A percentile compares a stretch with the other conserved stretches of the same genome.
Evolutionary conservation across 2,888 invertebrate genomes (phyloP).

Genomic region (Machimus rusticus): DNA sequence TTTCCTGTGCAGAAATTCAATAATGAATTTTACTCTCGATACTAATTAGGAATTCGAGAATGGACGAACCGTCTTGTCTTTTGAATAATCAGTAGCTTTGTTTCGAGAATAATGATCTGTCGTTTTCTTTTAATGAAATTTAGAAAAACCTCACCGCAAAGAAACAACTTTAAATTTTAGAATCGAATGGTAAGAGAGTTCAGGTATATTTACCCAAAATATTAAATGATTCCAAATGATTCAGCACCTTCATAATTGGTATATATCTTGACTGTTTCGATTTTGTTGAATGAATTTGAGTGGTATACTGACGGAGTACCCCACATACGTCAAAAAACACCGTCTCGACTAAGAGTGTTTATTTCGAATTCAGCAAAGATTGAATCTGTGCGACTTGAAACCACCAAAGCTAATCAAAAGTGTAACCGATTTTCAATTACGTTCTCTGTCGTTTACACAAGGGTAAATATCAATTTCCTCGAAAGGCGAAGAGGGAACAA

Average conservation of each 20-base stretch:
- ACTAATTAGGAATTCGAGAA: neutral
- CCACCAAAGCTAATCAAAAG: conserved; percentile 46
- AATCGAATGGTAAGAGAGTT: neutral
- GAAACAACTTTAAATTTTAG: neutral
- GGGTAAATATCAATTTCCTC: conserved; percentile 44
- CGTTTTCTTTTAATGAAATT: neutral
- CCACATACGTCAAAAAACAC: neutral
- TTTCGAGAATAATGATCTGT: neutral
- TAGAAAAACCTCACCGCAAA: neutral
- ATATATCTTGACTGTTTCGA: neutral
- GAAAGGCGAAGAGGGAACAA: conserved; percentile 14
- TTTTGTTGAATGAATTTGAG: neutral
- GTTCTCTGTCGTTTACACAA: conserved; percentile 40
- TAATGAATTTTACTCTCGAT: neutral
- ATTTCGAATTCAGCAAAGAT: conserved; percentile 11
- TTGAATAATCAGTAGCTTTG: neutral
- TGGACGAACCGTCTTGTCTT: neutral
- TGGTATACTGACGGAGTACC: neutral
- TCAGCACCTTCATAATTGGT: neutral
- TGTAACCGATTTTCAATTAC: conserved; percentile 45
- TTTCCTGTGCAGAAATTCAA: neutral
- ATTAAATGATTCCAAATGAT: neutral
- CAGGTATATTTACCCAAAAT: neutral
- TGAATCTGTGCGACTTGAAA: conserved; percentile 26
- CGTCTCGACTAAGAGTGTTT: neutral